Base-by-base conservation (phyloP, 2,113 vertebrate species). In the Glaucidium brasilianum region DNA sequence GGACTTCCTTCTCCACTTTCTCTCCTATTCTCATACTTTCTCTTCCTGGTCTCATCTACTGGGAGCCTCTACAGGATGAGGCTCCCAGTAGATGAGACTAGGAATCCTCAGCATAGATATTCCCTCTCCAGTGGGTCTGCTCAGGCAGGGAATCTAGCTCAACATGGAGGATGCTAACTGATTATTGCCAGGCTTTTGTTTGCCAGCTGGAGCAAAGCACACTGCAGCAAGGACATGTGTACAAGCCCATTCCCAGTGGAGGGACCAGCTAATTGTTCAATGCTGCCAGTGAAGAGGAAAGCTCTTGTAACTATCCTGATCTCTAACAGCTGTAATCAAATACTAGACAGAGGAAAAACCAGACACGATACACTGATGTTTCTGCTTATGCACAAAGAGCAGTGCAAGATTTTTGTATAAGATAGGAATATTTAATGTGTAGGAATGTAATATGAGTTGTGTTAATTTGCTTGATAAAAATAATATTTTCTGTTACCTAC, bases 151-250 rank as follows among this genome's bases (percentile, higher is more conserved):
- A 86, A 67, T 63, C 7, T 49, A 7, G 45, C 78, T 64, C 72
- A 90, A 58, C 35, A 4, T 22, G 53, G 62, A n/a, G 52, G 78
- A 64, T n/a, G 34, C 21, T 75, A 21, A 47, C 32, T 88, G 85
- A 43, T 66, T 49, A 68, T 59, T 85, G 75, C 59, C 82, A 93
- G 67, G 41, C 88, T 90, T 11, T 4, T 43, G 50, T 80, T 86
- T 95, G 92, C 71, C 82, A 93, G 71, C 67, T 88, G 93, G 85
- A 93, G 82, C 69, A 63, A 76, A 90, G 71, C 90, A 69, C 66
- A 22, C 7, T n/a, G 87, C 85, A 86, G 62, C 75, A 76, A 50
- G 67, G 82, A 27, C 2, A 5, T 35, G 55, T 62, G 69, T 78
- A 30, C 59, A 79, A 79, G 58, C 53, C 58, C 78, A 32, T 30